Conservation (phyloP, 1,140 invertebrate genomes). For the Danaus melanippus region DNA sequence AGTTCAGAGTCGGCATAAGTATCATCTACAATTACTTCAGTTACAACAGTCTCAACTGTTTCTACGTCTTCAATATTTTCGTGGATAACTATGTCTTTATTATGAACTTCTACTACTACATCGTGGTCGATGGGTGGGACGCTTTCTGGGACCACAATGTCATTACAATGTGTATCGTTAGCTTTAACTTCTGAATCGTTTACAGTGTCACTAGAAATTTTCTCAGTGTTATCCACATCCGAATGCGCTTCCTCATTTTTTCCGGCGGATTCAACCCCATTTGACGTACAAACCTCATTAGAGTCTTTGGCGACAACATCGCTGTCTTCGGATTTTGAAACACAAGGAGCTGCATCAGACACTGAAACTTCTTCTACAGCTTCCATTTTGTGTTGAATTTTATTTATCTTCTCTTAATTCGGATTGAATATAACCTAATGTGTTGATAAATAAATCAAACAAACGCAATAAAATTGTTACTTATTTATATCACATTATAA, state of each 20-base stretch:
- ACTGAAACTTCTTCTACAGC: constrained; percentile 37
- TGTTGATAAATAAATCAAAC: constrained; percentile 51
- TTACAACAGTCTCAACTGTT: constrained; percentile 8
- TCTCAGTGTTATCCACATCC: constrained; percentile 3
- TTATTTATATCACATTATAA: constrained; percentile 25
- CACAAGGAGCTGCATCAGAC: constrained; percentile 24
- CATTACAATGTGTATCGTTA: no score
- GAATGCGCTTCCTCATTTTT: constrained; percentile 8
- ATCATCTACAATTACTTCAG: constrained; percentile 14
- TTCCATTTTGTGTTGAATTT: constrained; percentile 39
- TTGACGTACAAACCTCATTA: constrained; percentile 50
- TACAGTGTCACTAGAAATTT: constrained; percentile 10
- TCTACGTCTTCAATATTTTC: neutral
- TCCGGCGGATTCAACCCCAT: constrained; percentile 39
- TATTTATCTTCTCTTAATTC: constrained; percentile 7
- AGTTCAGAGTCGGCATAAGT: constrained; percentile 1
- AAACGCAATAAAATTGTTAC: constrained; percentile 31
- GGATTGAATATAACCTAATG: constrained; percentile 32
- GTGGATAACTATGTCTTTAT: constrained; percentile 1
- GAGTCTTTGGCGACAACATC: constrained; percentile 23
- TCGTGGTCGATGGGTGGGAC: no score
- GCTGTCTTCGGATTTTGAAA: constrained; percentile 33
- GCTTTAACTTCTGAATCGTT: constrained; percentile 5
- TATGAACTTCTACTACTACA: neutral
- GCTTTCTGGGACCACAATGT: no score